These are phyloP conservation scores for Xestia ashworthii DNA, from an alignment of 2,888 invertebrate genomes.

Conservation along the genomic window DNA sequence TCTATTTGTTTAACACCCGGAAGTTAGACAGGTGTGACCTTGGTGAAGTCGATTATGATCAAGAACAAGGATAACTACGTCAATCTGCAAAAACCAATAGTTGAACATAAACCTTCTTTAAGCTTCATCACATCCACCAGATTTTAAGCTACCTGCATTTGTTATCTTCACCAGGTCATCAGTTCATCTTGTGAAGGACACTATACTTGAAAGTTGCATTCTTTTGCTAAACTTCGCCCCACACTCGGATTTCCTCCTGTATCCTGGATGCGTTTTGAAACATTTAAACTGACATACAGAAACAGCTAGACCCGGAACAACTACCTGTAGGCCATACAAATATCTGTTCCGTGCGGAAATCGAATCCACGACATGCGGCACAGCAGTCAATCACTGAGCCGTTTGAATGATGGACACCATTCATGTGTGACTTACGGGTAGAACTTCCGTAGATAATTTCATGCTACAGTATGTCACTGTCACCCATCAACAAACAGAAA, in stretches of 20 bases:
- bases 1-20: conserved; percentile 40
- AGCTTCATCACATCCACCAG: background rate
- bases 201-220: background rate
- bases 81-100: accelerated
- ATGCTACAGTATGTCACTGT: background rate
- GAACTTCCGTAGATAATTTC: background rate
- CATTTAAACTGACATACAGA: background rate
- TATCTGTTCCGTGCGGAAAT: background rate
- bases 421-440: background rate
- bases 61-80: background rate
- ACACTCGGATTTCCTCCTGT: background rate
- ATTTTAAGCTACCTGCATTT: background rate
- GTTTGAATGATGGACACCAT: background rate
- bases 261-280: background rate
- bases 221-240: background rate
- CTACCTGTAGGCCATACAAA: background rate
- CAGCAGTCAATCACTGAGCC: background rate
- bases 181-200: background rate
- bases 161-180: background rate
- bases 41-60: background rate
- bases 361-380: background rate
- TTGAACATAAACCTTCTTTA: background rate
- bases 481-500: background rate
- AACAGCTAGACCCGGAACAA: background rate
- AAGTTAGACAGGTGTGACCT: conserved; percentile 31